phyloP scores from a whole-genome alignment of 2,888 invertebrate genomes.

The Bombyx huttoni region DNA sequence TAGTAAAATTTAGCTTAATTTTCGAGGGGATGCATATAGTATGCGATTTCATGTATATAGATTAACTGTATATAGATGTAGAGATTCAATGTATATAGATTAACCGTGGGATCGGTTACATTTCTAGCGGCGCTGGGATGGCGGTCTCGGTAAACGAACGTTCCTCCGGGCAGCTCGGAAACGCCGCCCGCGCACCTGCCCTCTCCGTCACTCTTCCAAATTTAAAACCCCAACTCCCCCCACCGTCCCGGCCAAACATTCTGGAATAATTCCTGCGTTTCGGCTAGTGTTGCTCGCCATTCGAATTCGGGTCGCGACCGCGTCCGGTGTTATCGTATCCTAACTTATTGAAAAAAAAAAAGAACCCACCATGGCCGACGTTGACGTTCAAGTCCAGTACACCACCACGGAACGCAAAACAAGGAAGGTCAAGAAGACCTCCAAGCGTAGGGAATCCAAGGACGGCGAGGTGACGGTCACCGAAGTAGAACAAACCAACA shows the following conservation, averaged over 20 bases:
- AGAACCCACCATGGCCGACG: constrained; percentile 84
- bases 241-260: constrained; percentile 61
- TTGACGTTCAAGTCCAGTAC: constrained; percentile 89
- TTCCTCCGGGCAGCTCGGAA: constrained; percentile 46
- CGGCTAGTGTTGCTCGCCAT: constrained; percentile 65
- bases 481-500: constrained; percentile 80
- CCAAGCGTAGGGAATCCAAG: constrained; percentile 83
- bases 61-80: too few species aligned
- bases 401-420: constrained; percentile 91
- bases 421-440: constrained; percentile 89
- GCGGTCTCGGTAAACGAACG: constrained; percentile 40
- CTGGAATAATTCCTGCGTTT: constrained; percentile 72
- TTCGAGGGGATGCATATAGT: too few species aligned
- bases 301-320: constrained; percentile 73
- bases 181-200: constrained; percentile 71
- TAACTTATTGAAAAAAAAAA: constrained; percentile 26
- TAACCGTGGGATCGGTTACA: constrained; percentile 20
- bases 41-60: too few species aligned
- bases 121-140: constrained; percentile 19
- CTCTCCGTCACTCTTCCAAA: constrained; percentile 72
- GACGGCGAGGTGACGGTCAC: constrained; percentile 87
- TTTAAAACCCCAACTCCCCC: constrained; percentile 71
- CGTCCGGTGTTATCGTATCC: constrained; percentile 61
- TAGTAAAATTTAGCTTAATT: too few species aligned
- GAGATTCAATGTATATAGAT: not conserved